Conservation (phyloP, 2,113 vertebrate genomes). For the Budorcas taxicolor region DNA sequence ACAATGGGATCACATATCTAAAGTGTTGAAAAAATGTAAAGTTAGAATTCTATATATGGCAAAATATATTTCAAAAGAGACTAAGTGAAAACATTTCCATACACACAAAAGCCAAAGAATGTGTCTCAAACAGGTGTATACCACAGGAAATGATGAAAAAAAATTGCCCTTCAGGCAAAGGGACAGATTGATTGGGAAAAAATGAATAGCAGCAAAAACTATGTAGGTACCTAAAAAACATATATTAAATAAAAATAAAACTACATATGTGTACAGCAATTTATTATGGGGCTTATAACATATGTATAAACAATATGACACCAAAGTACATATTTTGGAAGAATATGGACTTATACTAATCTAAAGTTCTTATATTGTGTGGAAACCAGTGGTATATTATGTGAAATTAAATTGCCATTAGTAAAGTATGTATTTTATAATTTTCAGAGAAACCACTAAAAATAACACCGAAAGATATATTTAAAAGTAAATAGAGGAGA, state of each 20-base stretch:
- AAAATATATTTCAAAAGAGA: not conserved
- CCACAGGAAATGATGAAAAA: not conserved
- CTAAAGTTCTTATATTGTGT: not conserved
- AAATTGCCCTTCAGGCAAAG: not conserved
- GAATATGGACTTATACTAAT: not conserved
- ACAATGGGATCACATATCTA: not conserved
- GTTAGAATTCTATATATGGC: not conserved
- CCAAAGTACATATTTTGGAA: not conserved
- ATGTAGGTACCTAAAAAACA: not conserved
- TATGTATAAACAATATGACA: not conserved
- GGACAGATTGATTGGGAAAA: not conserved
- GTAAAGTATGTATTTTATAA: not conserved
- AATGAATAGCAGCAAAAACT: not conserved
- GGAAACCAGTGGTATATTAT: not conserved
- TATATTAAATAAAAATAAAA: not conserved
- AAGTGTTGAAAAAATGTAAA: not conserved
- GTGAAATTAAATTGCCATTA: not conserved
- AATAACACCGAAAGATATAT: not conserved
- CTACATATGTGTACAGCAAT: not conserved
- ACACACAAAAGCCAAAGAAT: not conserved
- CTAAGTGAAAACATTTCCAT: not conserved
- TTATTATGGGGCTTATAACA: not conserved
- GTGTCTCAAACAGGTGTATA: not conserved
- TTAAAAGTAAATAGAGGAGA: not conserved
- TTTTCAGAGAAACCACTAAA: not conserved